Conservation (phyloP, 2,888 invertebrate species). For the Colostygia pectinataria region DNA sequence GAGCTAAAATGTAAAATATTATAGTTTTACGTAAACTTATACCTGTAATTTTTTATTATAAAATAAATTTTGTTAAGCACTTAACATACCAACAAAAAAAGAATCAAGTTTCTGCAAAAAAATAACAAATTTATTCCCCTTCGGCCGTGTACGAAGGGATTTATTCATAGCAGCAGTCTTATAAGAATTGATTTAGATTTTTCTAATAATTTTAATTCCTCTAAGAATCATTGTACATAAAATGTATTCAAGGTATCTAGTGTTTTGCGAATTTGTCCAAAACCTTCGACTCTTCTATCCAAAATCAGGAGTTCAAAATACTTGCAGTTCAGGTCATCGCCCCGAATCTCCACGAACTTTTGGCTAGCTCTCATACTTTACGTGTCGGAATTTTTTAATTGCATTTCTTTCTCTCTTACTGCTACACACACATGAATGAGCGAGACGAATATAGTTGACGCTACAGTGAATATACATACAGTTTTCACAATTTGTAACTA, state of each 20-base stretch:
- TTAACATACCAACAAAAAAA: no score
- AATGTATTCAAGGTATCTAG: not conserved
- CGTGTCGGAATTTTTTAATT: conserved; percentile 74
- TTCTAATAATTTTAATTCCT: no score
- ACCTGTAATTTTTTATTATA: no score
- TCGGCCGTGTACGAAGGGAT: no score
- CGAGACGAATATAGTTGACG: conserved; percentile 34
- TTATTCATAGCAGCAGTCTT: no score
- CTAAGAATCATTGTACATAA: not conserved
- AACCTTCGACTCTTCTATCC: conserved; percentile 1
- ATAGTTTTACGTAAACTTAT: no score
- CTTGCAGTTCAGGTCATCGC: conserved; percentile 58
- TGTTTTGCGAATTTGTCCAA: not conserved
- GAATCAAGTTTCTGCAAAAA: no score
- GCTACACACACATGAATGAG: conserved; percentile 40
- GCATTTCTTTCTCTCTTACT: conserved; percentile 51
- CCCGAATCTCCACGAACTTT: conserved; percentile 57
- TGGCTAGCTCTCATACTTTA: conserved; percentile 68
- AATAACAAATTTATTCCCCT: no score
- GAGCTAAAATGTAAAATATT: no score
- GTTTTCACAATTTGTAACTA: conserved; percentile 31
- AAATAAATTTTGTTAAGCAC: no score
- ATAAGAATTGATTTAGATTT: no score
- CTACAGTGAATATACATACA: conserved; percentile 26
- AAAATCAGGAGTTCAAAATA: conserved; percentile 31